Base-by-base conservation (phyloP, 2,797 vertebrate genomes). In the Falco peregrinus region DNA sequence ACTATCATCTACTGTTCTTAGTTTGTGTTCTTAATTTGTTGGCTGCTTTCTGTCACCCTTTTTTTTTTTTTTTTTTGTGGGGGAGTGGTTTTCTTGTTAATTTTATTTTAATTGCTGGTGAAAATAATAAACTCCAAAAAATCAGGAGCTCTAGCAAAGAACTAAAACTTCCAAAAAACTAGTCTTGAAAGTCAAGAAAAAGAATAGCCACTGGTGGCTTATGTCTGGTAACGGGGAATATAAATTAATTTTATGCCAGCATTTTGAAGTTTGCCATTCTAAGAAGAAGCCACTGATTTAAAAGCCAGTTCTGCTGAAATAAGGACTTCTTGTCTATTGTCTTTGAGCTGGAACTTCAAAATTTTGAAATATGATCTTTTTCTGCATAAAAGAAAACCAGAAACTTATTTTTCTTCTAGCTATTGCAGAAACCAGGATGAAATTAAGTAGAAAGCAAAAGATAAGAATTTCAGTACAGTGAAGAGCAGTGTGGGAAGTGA, bases 21-120 rank as follows among this genome's bases (percentile, higher is more conserved):
- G 61, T 54, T 50, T 37, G 9, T 29, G 5, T 22, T 63, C 22
- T 35, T 48, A 41, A 29, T n/a, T 29, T 67, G 3, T 28, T 50
- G 31, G 2, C 21, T 77, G 48, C 17, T 19, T 47, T 28, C 43
- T 45, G 10, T 13, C 18, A n/a, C 12, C 6, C 2, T 2, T 0
- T 37, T 37, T 73, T 51, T 39, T 56, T n/a, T n/a, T 41, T 25
- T 5, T 21, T 16, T 28, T 5, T 31, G 9, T 5, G 3, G 12
- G 6, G 4, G 15, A 10, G 6, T 24, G 12, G 3, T 29, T 87
- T 84, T 68, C n/a, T 64, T 54, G 6, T 16, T 76, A 25, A 7
- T 71, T 75, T 50, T 56, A 9, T 56, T 84, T 68, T 57, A 37
- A 28, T 18, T 48, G 18, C 22, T n/a, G 19, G 4, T 76, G 54